Evolutionary conservation across 2,113 vertebrate genomes (phyloP), one percentile per base, ranked within the genome.

Genomic region (Pontoporia blainvillei): DNA sequence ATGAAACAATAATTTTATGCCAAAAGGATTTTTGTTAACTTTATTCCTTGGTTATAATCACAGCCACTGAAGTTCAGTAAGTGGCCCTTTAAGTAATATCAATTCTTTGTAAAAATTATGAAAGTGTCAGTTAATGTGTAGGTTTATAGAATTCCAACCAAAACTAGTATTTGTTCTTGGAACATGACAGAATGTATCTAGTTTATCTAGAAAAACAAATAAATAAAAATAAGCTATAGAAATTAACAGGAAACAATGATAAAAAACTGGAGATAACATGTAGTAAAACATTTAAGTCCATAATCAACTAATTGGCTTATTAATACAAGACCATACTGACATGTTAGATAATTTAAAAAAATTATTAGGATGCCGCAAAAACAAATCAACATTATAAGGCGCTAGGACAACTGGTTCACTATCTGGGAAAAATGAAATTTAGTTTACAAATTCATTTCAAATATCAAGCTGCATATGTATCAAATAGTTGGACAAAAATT

Each of bases 101-200:
- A 95, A 92, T 67, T 95, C 9, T 88, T 13, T 46, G 5, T 29
- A 83, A 20, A 79, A 79, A 94, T 73, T 52, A 95, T 14, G 9
- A 86, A 75, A 54, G 52, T 84, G 62, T 66, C 34, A 72, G 25
- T 59, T 66, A 88, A 41, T 31, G 21, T 21, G 67, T 2, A 90
- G 20, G 29, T 82, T 90, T 96, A 69, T n/a, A 57, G 31, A 88
- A 85, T 57, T 81, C 3, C 36, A 87, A 85, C 8, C 18, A 91
- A 96, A 95, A 92, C 29, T 46, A 86, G 78, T 73, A 81, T 91
- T 64, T 97, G 25, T 97, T 91, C 25, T 34, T 52, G 18, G 64
- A 87, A 81, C 23, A 86, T 57, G 27, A 79, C 9, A 76, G 59
- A 86, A 94, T 79, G 12, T 31, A 36, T 79, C 57, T 67, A 64